Evolutionary conservation across 2,888 invertebrate genomes (phyloP).

Genomic region (Amiota communis): DNA sequence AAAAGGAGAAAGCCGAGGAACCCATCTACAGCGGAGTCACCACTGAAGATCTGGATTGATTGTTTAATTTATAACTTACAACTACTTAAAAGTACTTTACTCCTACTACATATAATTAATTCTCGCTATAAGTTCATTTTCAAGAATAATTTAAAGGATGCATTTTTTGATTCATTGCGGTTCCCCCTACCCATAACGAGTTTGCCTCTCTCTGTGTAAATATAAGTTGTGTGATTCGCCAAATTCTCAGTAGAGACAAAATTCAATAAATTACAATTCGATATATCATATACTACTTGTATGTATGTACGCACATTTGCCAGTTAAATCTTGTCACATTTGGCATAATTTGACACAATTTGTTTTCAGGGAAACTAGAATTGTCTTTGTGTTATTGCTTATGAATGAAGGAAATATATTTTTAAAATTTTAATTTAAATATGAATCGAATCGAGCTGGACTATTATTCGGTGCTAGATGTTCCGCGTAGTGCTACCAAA

Average conservation of each 20-base stretch:
- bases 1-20: slow-evolving; percentile 49
- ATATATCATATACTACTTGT: not conserved
- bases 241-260: slow-evolving; percentile 54
- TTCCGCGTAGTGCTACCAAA: slow-evolving; percentile 79
- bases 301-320: too few species aligned
- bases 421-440: not conserved
- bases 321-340: not conserved
- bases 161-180: slow-evolving; percentile 18
- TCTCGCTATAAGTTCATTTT: slow-evolving; percentile 42
- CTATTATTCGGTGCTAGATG: slow-evolving; percentile 84
- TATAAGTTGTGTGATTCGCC: slow-evolving; percentile 41
- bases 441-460: slow-evolving; percentile 75
- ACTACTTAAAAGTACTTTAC: not conserved
- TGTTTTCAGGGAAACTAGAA: not conserved
- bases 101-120: slow-evolving; percentile 14
- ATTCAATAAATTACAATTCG: not conserved
- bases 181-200: not conserved
- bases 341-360: not conserved
- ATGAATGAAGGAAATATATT: not conserved
- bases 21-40: slow-evolving; percentile 65
- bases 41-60: slow-evolving; percentile 69
- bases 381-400: not conserved
- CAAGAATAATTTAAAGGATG: slow-evolving; percentile 30
- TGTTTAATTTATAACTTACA: slow-evolving; percentile 7
- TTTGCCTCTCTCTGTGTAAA: slow-evolving; percentile 33